A percentile compares a stretch with the other conserved stretches of the same genome.
Conservation (phyloP, 1,140 invertebrate genomes). For the Drosophila nebulosa region DNA sequence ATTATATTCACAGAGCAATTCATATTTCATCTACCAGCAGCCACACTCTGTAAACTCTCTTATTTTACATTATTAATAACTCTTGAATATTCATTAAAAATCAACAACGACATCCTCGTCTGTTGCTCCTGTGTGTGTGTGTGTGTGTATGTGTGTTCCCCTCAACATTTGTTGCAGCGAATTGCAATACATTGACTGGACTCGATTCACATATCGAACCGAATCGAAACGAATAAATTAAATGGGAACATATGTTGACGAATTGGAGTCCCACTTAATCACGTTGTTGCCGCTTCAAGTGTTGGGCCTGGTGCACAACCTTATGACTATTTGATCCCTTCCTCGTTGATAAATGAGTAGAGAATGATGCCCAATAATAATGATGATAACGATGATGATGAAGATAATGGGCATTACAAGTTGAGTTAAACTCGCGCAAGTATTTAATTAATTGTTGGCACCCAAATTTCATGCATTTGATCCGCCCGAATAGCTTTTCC, state of each 20-base stretch:
- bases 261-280: slow-evolving; percentile 32
- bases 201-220: neutral
- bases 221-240: slow-evolving; percentile 39
- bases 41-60: neutral
- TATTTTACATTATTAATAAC: slow-evolving; percentile 27
- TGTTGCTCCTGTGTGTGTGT: neutral
- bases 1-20: slow-evolving; percentile 1
- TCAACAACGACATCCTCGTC: neutral
- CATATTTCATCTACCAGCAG: neutral
- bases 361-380: neutral
- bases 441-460: no score
- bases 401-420: no score
- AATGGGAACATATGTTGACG: slow-evolving; percentile 40
- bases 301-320: neutral
- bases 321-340: neutral
- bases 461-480: no score
- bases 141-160: neutral
- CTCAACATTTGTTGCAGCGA: neutral
- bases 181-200: neutral
- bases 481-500: no score
- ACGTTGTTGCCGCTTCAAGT: slow-evolving; percentile 35
- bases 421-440: no score
- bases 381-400: no score
- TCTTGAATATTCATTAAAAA: slow-evolving; percentile 47
- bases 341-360: neutral